phyloP scores from a whole-genome alignment of 2,113 vertebrate genomes.

The Nothocercus nigrocapillus region DNA sequence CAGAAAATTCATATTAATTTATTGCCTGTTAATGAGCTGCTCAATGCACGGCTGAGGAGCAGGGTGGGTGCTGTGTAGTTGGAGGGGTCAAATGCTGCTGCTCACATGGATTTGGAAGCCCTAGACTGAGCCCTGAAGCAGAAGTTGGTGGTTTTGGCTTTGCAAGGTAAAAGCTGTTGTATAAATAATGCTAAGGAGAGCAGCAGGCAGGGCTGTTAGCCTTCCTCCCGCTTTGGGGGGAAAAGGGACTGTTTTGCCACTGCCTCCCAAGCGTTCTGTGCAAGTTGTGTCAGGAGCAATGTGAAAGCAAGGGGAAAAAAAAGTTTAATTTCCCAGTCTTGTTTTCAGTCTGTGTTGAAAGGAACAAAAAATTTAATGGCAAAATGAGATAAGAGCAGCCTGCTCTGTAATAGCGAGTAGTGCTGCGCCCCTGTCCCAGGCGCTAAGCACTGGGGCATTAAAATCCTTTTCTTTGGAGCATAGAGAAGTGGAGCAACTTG shows the following conservation, averaged over 20 bases:
- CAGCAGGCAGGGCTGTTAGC: too few species aligned
- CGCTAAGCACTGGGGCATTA: not conserved
- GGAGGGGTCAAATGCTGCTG: not conserved
- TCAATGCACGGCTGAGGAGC: not conserved
- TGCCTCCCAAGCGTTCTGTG: not conserved
- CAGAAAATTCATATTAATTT: not conserved
- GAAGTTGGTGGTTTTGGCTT: not conserved
- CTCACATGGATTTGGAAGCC: not conserved
- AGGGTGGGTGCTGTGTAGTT: not conserved
- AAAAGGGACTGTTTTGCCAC: not conserved
- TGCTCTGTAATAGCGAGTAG: not conserved
- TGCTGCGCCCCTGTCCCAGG: fast-evolving
- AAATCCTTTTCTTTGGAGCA: not conserved
- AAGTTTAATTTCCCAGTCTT: not conserved
- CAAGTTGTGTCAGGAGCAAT: fast-evolving
- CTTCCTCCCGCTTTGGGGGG: not conserved
- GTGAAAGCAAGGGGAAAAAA: not conserved
- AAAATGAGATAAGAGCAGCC: not conserved
- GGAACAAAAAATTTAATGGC: not conserved
- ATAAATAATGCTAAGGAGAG: too few species aligned
- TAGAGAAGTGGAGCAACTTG: not conserved
- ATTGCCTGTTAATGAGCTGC: not conserved
- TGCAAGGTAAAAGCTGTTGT: not conserved
- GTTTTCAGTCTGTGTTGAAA: not conserved
- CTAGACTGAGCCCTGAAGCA: too few species aligned